phyloP scores from a whole-genome alignment of 53 echinoderm and acorn worm genomes.

The Antedon mediterranea region DNA sequence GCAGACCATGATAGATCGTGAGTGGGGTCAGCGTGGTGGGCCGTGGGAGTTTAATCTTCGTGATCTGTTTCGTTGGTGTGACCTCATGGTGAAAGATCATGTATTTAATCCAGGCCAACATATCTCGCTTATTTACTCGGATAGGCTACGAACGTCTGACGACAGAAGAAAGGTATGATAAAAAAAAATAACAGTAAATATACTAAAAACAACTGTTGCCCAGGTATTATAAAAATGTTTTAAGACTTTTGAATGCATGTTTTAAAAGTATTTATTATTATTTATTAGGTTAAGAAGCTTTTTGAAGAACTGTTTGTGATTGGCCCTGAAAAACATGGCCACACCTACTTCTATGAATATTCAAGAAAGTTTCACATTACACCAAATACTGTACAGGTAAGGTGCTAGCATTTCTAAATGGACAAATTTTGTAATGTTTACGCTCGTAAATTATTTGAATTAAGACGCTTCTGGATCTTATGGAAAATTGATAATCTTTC shows the following conservation, averaged over 20 bases:
- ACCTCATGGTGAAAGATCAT: constrained; percentile 83
- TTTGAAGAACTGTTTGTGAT: constrained; percentile 41
- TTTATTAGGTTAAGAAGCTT: constrained; percentile 31
- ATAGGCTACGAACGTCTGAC: constrained; percentile 50
- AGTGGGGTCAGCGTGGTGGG: constrained; percentile 92
- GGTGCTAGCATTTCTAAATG: too few relatives aligned
- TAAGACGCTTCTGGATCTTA: too few relatives aligned
- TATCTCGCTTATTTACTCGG: constrained; percentile 69
- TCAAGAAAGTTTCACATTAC: constrained; percentile 69
- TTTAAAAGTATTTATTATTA: too few relatives aligned
- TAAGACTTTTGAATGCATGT: too few relatives aligned
- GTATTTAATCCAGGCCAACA: constrained; percentile 77
- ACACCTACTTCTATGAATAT: constrained; percentile 31
- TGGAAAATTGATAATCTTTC: too few relatives aligned
- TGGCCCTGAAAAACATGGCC: neutral
- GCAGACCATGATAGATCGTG: constrained; percentile 47
- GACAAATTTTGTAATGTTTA: too few relatives aligned
- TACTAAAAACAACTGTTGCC: too few relatives aligned
- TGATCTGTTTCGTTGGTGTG: constrained; percentile 98
- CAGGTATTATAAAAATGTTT: too few relatives aligned
- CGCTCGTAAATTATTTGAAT: too few relatives aligned
- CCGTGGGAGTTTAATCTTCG: constrained; percentile 99
- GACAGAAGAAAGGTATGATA: constrained; percentile 71
- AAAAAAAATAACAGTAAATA: too few relatives aligned
- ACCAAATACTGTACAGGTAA: constrained; percentile 58